phyloP scores from a whole-genome alignment of 1,140 invertebrate species.

The Asbolus verrucosus region DNA sequence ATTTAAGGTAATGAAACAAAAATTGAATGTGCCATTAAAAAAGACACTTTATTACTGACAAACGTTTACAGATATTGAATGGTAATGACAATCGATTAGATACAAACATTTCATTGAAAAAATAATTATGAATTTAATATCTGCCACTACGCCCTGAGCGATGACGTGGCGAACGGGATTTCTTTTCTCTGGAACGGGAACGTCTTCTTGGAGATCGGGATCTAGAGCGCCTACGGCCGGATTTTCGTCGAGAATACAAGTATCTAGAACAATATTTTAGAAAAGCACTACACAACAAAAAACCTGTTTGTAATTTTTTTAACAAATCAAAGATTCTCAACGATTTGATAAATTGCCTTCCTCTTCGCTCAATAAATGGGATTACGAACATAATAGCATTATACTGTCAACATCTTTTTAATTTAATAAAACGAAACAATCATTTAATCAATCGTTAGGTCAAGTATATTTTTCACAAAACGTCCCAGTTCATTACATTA shows the following conservation, averaged over 20 bases:
- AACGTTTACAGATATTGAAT: conserved; percentile 1
- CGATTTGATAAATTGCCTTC: not conserved
- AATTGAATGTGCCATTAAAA: no score
- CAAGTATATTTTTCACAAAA: not conserved
- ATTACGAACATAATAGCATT: no score
- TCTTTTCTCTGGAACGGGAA: conserved; percentile 65
- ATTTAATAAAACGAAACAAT: conserved; percentile 19
- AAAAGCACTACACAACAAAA: conserved; percentile 3
- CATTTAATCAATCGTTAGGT: conserved; percentile 5
- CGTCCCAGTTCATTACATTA: conserved; percentile 8
- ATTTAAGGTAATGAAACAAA: no score
- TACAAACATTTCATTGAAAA: conserved; percentile 12
- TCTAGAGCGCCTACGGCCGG: conserved; percentile 63
- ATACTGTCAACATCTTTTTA: conserved; percentile 1
- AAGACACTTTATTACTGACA: conserved; percentile 11
- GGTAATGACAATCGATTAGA: not conserved
- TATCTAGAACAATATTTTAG: conserved; percentile 65
- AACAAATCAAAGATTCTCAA: conserved; percentile 56
- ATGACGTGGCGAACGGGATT: conserved; percentile 65
- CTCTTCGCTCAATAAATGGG: not conserved
- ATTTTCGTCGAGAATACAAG: conserved; percentile 71
- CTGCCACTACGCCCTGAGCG: conserved; percentile 67
- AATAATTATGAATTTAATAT: conserved; percentile 60
- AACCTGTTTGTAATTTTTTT: conserved; percentile 51
- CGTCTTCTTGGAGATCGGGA: conserved; percentile 66